Percentiles rank a stretch among this genome's conserved stretches.
Evolutionary conservation across 2,113 vertebrate species (phyloP).

Genomic region (Struthidea cinerea): DNA sequence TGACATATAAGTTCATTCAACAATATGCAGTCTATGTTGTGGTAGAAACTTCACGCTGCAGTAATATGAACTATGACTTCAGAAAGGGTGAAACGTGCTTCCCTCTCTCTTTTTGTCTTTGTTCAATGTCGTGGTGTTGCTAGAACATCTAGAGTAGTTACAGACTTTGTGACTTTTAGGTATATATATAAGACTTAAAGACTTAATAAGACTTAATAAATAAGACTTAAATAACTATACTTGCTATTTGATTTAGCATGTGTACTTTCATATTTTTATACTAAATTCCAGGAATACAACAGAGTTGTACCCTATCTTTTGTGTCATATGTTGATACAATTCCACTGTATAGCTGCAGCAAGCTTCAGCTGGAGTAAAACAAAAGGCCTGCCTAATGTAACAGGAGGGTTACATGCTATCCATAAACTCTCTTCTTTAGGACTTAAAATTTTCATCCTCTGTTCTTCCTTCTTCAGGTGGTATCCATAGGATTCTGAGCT

Average conservation of each 20-base stretch:
- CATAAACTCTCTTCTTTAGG: background rate
- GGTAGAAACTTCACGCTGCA: background rate
- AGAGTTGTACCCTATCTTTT: background rate
- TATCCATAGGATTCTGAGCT: background rate
- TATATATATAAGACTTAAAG: background rate
- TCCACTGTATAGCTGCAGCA: background rate
- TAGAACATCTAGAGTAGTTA: background rate
- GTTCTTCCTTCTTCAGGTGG: background rate
- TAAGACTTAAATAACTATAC: background rate
- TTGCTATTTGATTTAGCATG: background rate
- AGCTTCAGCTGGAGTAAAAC: background rate
- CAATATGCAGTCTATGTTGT: background rate
- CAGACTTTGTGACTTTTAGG: background rate
- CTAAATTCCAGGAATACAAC: background rate
- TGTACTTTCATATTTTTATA: background rate
- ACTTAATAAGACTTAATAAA: background rate
- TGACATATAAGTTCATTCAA: background rate
- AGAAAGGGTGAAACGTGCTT: background rate
- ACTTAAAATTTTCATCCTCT: background rate
- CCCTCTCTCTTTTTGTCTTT: background rate
- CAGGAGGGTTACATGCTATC: fast-evolving
- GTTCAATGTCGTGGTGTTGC: background rate
- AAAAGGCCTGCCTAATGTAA: background rate
- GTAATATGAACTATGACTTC: background rate
- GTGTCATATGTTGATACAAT: background rate